Evolutionary conservation across 2,888 invertebrate species (phyloP).

Genomic region (Amiota communis): DNA sequence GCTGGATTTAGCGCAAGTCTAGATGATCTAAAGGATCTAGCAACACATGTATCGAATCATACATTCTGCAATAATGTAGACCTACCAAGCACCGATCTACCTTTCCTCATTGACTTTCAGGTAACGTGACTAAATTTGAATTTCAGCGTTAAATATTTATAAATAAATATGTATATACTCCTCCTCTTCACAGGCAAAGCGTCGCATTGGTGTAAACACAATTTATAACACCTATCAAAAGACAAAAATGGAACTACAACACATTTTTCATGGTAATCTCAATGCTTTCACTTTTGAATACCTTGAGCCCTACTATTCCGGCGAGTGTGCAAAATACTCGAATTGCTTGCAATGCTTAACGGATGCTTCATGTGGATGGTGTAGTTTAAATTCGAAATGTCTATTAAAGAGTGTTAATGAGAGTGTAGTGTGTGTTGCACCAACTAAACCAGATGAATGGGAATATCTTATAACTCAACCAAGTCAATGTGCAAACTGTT

Average conservation of each 20-base stretch:
- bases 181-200: constrained; percentile 75
- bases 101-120: constrained; percentile 80
- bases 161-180: neutral
- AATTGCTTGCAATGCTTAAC: constrained; percentile 91
- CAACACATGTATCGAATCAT: constrained; percentile 80
- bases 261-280: constrained; percentile 82
- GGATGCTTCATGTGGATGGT: constrained; percentile 94
- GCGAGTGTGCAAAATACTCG: constrained; percentile 82
- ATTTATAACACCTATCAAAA: constrained; percentile 80
- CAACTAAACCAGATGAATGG: constrained; percentile 76
- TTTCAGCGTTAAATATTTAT: neutral
- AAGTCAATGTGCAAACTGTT: constrained; percentile 88
- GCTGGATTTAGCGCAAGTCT: constrained; percentile 74
- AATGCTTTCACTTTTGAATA: constrained; percentile 92
- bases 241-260: constrained; percentile 88
- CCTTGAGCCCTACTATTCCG: constrained; percentile 89
- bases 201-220: constrained; percentile 74
- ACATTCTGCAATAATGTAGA: constrained; percentile 81
- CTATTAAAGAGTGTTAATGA: constrained; percentile 81
- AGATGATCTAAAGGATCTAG: constrained; percentile 74
- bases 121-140: constrained; percentile 64
- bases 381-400: constrained; percentile 83
- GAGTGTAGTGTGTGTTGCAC: constrained; percentile 66
- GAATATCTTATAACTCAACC: constrained; percentile 87
- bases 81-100: constrained; percentile 79